Evolutionary conservation across 2,888 invertebrate genomes (phyloP), one percentile per base, ranked within the genome.

Genomic region (Drosophila recens): DNA sequence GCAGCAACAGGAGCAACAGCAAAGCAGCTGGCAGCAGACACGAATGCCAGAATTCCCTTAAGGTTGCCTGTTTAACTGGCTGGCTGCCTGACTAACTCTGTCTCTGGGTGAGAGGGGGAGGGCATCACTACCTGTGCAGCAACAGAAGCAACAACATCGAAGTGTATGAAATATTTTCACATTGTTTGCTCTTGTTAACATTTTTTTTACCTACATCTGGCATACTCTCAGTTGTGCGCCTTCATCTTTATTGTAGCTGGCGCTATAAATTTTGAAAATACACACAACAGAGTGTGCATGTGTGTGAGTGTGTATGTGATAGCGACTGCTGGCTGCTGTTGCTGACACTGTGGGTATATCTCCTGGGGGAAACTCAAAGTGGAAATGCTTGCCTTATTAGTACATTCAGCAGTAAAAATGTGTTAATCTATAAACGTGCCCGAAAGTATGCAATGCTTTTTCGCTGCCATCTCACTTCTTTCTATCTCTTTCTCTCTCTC

Each of bases 351-450:
- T 56, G 61, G 33, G 53, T 54, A 62, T 65, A 70, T 76, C 85
- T 78, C 87, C 56, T 51, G 85, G 82, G 84, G 87, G 80, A 72
- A 82, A 79, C 84, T 82, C 80, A 82, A 80, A 80, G 85, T 82
- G 87, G 79, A 85, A 87, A 82, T 86, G 84, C 89, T 88, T 84
- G 88, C 87, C 85, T 88, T 86, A 88, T 86, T 86, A 86, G 85
- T 86, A 86, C 88, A 82, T 86, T 80, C 84, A 82, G 86, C 87
- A 84, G 87, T 86, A 88, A 88, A 86, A 86, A 88, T 86, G 86
- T 86, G 88, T 88, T 86, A 86, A 86, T 86, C 86, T 86, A 86
- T 88, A 86, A 88, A 86, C 82, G 84, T 88, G 77, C 80, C 71
- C 75, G 61, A 82, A 82, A 83, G 79, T 83, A 76, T 82, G 86